Base-by-base conservation (phyloP, 2,797 vertebrate species). In the Dicrostonyx torquatus region DNA sequence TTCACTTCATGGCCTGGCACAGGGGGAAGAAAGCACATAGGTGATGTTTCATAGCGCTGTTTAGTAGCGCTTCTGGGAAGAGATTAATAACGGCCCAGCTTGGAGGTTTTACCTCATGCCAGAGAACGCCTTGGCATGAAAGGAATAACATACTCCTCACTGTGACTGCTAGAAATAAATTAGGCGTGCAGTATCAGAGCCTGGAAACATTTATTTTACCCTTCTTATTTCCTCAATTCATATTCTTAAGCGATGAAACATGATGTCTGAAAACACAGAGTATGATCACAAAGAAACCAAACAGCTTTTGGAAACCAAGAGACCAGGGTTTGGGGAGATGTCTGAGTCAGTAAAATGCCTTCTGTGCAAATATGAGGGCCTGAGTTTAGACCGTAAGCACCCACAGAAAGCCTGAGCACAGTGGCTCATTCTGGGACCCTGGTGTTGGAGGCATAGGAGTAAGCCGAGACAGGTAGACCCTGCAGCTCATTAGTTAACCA, bases 151-250 rank as follows among this genome's bases (percentile, higher is more conserved):
- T 15, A 14, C 34, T 72, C 14, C 40, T 26, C 6, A n/a, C 22
- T 88, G 17, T 83, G 89, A 87, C 91, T 68, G 70, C 88, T 87
- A 93, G 62, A 88, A 96, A 93, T 84, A 92, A 95, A 95, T 95
- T 50, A 83, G 40, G 73, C 9, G 78, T 43, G 78, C 37, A 82
- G 4, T 70, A 75, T 72, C 83, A 64, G 64, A 93, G 92, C 48
- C 60, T 13, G 2, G 34, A 83, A 29, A 26, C 70, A 77, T 45
- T 90, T 87, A 53, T 82, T 89, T 80, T 40, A 40, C 75, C 76
- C 18, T 66, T 84, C 43, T 79, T 20, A 3, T 94, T 79, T 90
- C 18, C 31, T 90, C 64, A 79, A 45, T 50, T 62, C 26, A 43
- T 86, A 89, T 43, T 94, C 31, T 84, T 29, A 75, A 60, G 45